phyloP scores from a whole-genome alignment of 2,797 vertebrate species.

The Valencia hispanica region DNA sequence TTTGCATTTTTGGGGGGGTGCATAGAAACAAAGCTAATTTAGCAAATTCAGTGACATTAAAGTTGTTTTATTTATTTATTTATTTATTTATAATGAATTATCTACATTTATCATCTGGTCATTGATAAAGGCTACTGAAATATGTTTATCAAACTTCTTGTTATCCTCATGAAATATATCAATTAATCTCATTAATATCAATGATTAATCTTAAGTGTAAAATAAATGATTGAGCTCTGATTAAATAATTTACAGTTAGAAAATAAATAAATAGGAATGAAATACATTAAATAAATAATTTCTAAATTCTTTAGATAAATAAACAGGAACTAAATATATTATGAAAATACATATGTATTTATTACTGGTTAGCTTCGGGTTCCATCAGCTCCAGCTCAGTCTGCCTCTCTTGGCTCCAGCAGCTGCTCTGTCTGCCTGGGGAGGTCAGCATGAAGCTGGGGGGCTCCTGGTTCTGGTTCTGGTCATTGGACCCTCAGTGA shows the following conservation, averaged over 20 bases:
- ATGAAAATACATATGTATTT: no score
- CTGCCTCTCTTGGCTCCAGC: no score
- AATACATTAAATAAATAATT: neutral
- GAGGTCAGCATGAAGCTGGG: no score
- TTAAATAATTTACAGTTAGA: neutral
- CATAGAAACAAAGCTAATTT: neutral
- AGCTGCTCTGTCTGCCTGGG: no score
- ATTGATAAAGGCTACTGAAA: neutral
- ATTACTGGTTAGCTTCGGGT: no score
- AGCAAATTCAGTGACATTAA: neutral
- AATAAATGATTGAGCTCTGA: neutral
- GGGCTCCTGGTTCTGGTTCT: no score
- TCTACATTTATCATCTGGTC: neutral
- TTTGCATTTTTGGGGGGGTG: neutral
- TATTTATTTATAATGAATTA: neutral
- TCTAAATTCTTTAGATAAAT: no score
- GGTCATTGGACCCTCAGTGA: no score
- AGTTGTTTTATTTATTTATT: neutral
- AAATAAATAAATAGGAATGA: neutral
- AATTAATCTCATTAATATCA: neutral
- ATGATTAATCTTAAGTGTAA: neutral
- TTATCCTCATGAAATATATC: neutral
- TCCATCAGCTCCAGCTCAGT: no score
- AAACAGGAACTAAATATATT: no score
- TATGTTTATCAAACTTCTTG: neutral